These are phyloP conservation scores for Actenoides lindsayi DNA, from an alignment of 2,113 vertebrate species.

Conservation along the genomic window DNA sequence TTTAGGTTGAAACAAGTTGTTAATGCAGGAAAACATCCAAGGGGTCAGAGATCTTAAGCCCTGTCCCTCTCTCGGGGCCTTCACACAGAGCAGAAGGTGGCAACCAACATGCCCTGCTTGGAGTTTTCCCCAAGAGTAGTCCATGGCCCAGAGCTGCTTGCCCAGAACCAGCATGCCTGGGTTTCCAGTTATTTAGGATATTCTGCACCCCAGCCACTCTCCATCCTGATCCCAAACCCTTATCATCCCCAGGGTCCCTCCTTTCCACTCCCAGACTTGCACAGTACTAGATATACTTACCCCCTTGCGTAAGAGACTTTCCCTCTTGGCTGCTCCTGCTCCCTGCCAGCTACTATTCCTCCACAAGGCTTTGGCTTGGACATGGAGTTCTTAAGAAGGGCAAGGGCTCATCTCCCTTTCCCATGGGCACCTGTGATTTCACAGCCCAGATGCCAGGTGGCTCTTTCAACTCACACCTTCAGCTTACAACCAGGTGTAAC, in stretches of 20 bases:
- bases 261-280: background rate
- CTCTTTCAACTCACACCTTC: background rate
- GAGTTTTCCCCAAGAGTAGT: background rate
- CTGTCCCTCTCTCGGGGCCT: background rate
- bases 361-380: accelerated
- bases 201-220: background rate
- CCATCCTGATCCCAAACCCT: background rate
- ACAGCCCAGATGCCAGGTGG: accelerated
- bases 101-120: background rate
- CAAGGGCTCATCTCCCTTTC: accelerated
- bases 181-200: accelerated
- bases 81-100: background rate
- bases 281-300: background rate
- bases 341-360: background rate
- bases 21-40: background rate
- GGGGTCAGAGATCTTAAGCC: background rate
- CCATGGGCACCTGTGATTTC: background rate
- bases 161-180: background rate
- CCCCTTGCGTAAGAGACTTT: accelerated
- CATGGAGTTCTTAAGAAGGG: accelerated
- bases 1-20: background rate
- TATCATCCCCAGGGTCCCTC: background rate
- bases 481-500: background rate
- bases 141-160: background rate
- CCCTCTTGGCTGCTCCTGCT: background rate